Base-by-base conservation (phyloP, 1,140 invertebrate species). In the Drosophila obscura region DNA sequence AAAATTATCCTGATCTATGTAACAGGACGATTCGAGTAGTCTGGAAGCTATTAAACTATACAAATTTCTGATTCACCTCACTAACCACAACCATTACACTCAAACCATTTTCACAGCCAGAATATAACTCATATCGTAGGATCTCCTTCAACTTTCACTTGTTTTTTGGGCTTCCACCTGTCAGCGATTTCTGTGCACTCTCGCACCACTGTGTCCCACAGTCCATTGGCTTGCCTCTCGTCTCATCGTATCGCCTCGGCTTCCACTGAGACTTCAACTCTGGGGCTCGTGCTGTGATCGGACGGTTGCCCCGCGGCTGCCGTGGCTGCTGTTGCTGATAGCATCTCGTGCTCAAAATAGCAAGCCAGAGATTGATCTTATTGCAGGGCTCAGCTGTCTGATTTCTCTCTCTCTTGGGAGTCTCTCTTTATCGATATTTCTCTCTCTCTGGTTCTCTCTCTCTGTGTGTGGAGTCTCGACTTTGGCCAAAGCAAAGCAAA, bases 301-400 rank as follows among this genome's bases (percentile, higher is more conserved):
- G 39, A 35, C 43, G 43, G 41, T 46, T 41, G 52, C 28, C 45
- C 8, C 8, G 3, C 8, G 3, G 28, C 7, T 31, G 35, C 26
- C 50, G 41, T 24, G 19, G 5, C 22, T 44, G 60, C 51, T 45
- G 62, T 68, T 48, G 45, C 62, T 72, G 72, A 83, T 74, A 71
- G 50, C 55, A 60, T 68, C 73, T 48, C 28, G 31, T 16, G 50
- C 65, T 66, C 58, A 56, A 62, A 60, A 62, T 31, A 71, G 57
- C 35, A 39, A 50, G 41, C 39, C 50, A 46, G 51, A 67, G 77
- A 80, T 51, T 69, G 77, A 81, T 81, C 77, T 81, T 73, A 69
- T 64, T 85, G 73, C 77, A 84, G 58, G 68, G 73, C 80, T 49
- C 56, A 56, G 48, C 49, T 48, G 39, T 48, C 59, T 43, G 8